Percentiles rank a stretch among this genome's conserved stretches.
These are phyloP conservation scores for Geococcyx californianus DNA, from an alignment of 2,113 vertebrate species.

Conservation along the genomic window DNA sequence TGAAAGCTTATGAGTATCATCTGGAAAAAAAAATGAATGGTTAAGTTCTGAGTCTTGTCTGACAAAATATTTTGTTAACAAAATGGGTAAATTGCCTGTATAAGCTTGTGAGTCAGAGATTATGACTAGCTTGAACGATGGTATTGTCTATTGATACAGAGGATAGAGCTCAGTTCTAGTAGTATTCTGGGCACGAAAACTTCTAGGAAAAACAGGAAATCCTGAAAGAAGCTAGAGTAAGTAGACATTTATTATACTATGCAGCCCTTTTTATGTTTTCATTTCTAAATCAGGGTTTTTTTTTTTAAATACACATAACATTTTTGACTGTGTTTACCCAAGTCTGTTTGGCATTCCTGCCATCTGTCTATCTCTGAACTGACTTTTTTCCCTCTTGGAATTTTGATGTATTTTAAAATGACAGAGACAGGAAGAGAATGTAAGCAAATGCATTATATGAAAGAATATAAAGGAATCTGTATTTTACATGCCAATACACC, in stretches of 20 bases:
- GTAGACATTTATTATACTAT: constrained; percentile 18
- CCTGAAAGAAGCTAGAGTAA: constrained; percentile 24
- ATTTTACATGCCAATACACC: background rate
- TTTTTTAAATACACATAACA: background rate
- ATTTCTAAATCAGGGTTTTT: background rate
- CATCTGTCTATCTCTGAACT: background rate
- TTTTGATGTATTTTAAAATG: background rate
- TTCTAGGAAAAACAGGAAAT: constrained; percentile 64
- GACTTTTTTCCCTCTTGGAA: background rate
- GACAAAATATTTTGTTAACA: constrained; percentile 67
- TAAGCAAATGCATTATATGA: background rate
- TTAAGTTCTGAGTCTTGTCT: constrained; percentile 37
- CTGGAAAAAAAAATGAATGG: background rate
- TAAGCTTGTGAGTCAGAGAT: constrained; percentile 20
- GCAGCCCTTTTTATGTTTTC: constrained; percentile 17
- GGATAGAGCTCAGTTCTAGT: background rate
- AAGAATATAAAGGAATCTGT: background rate
- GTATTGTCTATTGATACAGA: constrained; percentile 59
- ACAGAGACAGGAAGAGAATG: background rate
- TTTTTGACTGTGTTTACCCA: constrained; percentile 29
- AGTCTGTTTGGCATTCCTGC: background rate
- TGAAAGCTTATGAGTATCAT: constrained; percentile 7
- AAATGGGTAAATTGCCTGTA: constrained; percentile 40
- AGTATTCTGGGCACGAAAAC: constrained; percentile 37
- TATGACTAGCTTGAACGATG: constrained; percentile 37